A percentile compares a stretch with the other conserved stretches of the same genome.
phyloP scores from a whole-genome alignment of 2,888 invertebrate genomes.

The Amphipoea lucens region DNA sequence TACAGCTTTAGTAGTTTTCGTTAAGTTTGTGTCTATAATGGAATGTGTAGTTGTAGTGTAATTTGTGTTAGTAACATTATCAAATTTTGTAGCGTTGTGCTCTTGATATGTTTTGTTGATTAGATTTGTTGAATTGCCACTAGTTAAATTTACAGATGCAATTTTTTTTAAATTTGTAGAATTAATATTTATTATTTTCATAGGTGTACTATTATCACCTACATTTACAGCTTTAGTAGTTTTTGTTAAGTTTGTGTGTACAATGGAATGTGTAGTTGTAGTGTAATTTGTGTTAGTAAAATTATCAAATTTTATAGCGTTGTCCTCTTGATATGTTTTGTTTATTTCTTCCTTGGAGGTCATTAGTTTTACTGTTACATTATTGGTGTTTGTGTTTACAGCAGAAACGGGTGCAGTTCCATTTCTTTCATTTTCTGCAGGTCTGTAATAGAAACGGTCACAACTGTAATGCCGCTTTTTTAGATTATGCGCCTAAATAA shows the following conservation, averaged over 20 bases:
- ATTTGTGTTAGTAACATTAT: background rate
- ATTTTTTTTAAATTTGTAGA: background rate
- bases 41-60: background rate
- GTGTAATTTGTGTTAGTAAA: background rate
- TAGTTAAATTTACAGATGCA: background rate
- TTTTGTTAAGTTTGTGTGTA: background rate
- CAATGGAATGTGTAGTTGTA: background rate
- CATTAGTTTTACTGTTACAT: background rate
- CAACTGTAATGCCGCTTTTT: background rate
- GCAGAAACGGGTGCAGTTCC: background rate
- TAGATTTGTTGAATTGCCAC: background rate
- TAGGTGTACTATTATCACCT: background rate
- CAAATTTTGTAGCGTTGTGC: background rate
- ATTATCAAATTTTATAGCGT: background rate
- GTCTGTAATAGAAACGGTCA: constrained; percentile 59
- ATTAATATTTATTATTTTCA: background rate
- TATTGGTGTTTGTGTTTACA: background rate
- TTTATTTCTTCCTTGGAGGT: background rate
- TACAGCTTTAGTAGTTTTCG: background rate
- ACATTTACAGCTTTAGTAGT: background rate
- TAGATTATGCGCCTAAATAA: background rate
- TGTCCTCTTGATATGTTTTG: background rate
- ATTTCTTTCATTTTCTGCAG: constrained; percentile 65
- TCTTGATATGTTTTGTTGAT: background rate
- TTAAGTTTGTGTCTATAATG: background rate